These are phyloP conservation scores for Helostoma temminkii DNA, from an alignment of 2,797 vertebrate species.

Conservation along the genomic window DNA sequence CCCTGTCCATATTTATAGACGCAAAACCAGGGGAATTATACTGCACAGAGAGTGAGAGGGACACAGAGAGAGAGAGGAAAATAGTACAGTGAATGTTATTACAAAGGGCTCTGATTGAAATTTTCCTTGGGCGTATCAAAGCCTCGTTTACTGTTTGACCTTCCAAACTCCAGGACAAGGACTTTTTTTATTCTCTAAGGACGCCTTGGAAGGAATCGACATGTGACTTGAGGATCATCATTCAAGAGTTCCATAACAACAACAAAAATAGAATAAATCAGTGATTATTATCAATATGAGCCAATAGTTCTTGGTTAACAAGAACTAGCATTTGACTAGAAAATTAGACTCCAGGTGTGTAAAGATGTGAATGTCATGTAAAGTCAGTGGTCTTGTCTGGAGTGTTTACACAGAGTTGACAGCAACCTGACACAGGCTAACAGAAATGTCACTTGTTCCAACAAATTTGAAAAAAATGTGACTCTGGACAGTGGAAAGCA, in stretches of 20 bases:
- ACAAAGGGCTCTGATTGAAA: constrained; percentile 83
- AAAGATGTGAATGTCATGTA: constrained; percentile 28
- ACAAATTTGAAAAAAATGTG: constrained; percentile 35
- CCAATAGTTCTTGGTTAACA: constrained; percentile 13
- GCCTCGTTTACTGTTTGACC: constrained; percentile 84
- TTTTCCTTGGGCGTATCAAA: constrained; percentile 84
- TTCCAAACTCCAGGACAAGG: constrained; percentile 84
- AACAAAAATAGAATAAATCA: constrained; percentile 18
- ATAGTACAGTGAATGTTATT: constrained; percentile 85
- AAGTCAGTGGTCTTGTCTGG: constrained; percentile 24
- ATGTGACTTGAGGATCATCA: constrained; percentile 40
- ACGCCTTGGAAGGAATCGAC: constrained; percentile 48
- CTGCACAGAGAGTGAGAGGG: constrained; percentile 64
- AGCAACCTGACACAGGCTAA: constrained; percentile 57
- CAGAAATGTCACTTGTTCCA: constrained; percentile 73
- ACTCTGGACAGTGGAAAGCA: constrained; percentile 42
- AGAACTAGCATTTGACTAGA: constrained; percentile 31
- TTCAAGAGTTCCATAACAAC: constrained; percentile 52
- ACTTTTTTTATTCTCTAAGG: constrained; percentile 79
- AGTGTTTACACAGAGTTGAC: constrained; percentile 54
- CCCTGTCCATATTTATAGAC: constrained; percentile 84
- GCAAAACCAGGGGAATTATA: constrained; percentile 87
- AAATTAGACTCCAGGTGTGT: constrained; percentile 30
- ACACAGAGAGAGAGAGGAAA: constrained; percentile 64
- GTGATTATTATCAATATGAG: constrained; percentile 44